phyloP scores from a whole-genome alignment of 2,797 vertebrate genomes.

The Taenioides sp. region DNA sequence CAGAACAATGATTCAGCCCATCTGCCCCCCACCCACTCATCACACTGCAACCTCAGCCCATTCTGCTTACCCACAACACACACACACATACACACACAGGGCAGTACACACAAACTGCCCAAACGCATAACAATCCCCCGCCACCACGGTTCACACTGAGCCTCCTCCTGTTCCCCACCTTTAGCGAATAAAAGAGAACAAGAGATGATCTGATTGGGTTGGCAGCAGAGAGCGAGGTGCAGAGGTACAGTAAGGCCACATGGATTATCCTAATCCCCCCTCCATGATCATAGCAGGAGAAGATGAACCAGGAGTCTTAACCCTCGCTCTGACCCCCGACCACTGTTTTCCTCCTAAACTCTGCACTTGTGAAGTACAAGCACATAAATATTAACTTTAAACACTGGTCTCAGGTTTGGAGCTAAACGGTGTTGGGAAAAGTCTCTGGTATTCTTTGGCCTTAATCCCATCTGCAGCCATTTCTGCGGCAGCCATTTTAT shows the following conservation, averaged over 20 bases:
- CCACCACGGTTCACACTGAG: constrained; percentile 50
- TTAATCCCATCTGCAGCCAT: constrained; percentile 44
- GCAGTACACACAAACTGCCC: constrained; percentile 57
- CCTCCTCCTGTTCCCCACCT: constrained; percentile 61
- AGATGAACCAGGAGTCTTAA: constrained; percentile 64
- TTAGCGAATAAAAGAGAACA: constrained; percentile 66
- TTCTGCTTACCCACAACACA: constrained; percentile 56
- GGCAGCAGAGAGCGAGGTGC: constrained; percentile 60
- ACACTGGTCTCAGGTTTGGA: constrained; percentile 30
- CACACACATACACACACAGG: constrained; percentile 35
- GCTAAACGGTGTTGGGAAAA: constrained; percentile 21
- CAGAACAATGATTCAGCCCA: constrained; percentile 77
- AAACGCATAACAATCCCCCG: constrained; percentile 49
- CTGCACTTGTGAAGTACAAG: constrained; percentile 34
- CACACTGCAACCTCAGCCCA: constrained; percentile 71
- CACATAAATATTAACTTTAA: constrained; percentile 19
- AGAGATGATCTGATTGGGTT: constrained; percentile 70
- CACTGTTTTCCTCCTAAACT: constrained; percentile 38
- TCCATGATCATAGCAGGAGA: constrained; percentile 64
- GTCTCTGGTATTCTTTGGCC: constrained; percentile 26
- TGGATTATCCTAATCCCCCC: constrained; percentile 75
- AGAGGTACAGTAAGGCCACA: constrained; percentile 72
- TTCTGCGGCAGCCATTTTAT: constrained; percentile 65
- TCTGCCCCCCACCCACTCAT: constrained; percentile 44
- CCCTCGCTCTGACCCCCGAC: constrained; percentile 40